A percentile compares a stretch with the other conserved stretches of the same genome.
These are phyloP conservation scores for Ooceraea biroi DNA, from an alignment of 1,140 invertebrate genomes.

Conservation along the genomic window DNA sequence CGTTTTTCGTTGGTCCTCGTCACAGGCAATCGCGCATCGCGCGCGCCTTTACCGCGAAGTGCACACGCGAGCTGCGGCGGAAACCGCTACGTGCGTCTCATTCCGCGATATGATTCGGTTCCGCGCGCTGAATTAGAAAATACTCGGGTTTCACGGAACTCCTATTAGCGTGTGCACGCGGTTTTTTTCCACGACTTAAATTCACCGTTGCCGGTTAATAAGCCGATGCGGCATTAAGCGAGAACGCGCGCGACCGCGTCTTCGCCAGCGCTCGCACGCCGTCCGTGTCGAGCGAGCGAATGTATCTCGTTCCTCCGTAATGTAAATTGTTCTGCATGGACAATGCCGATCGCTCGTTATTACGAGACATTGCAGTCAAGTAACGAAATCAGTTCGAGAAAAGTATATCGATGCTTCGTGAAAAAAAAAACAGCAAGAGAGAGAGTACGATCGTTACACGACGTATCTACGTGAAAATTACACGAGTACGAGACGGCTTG, in stretches of 20 bases:
- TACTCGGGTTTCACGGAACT: slow-evolving; percentile 29
- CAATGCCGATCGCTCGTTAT: slow-evolving; percentile 41
- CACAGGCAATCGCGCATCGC: slow-evolving; percentile 41
- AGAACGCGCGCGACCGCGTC: slow-evolving; percentile 25
- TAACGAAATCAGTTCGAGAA: background rate
- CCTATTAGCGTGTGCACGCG: slow-evolving; percentile 55
- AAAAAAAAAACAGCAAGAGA: background rate
- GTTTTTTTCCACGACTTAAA: slow-evolving; percentile 48
- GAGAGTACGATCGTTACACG: background rate
- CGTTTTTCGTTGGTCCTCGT: slow-evolving; percentile 32
- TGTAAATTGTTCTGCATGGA: slow-evolving; percentile 27
- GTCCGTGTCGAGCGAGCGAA: slow-evolving; percentile 14
- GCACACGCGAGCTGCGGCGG: background rate
- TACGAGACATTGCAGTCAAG: slow-evolving; percentile 38
- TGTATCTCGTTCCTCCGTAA: slow-evolving; percentile 22
- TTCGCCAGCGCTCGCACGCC: background rate
- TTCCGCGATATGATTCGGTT: slow-evolving; percentile 29
- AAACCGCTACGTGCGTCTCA: slow-evolving; percentile 8
- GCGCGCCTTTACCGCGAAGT: slow-evolving; percentile 12
- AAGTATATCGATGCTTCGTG: background rate
- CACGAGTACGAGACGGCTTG: background rate
- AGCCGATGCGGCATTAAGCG: slow-evolving; percentile 43
- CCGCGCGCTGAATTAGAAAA: slow-evolving; percentile 61
- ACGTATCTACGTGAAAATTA: background rate
- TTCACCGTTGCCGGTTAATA: slow-evolving; percentile 51